Evolutionary conservation across 2,113 vertebrate genomes (phyloP).

Genomic region (Sitta europaea): DNA sequence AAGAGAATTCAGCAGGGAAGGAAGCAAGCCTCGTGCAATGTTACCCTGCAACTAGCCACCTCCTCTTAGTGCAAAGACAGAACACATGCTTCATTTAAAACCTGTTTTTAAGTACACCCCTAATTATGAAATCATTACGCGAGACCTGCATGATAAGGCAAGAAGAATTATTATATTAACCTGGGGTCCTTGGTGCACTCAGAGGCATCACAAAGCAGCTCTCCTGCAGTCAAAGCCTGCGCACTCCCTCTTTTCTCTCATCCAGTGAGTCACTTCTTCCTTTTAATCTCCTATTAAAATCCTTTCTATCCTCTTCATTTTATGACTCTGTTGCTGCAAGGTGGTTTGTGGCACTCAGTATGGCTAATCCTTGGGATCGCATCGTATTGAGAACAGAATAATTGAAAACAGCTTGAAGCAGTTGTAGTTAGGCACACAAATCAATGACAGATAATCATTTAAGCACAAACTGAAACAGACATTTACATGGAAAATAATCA

Average conservation of each 20-base stretch:
- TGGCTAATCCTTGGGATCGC: slow-evolving; percentile 60
- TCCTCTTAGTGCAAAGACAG: background rate
- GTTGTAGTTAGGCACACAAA: slow-evolving; percentile 67
- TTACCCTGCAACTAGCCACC: background rate
- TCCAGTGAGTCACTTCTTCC: slow-evolving; percentile 55
- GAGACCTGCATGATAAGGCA: slow-evolving; percentile 21
- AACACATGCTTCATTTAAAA: background rate
- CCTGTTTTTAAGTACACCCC: slow-evolving; percentile 1
- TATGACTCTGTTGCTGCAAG: slow-evolving; percentile 63
- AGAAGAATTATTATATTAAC: slow-evolving; percentile 48
- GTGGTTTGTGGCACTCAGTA: slow-evolving; percentile 48
- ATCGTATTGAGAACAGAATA: slow-evolving; percentile 60
- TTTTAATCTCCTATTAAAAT: slow-evolving; percentile 67
- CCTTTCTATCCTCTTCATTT: slow-evolving; percentile 67
- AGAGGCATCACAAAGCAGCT: background rate
- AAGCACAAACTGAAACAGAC: slow-evolving; percentile 67
- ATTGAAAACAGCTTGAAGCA: slow-evolving; percentile 68
- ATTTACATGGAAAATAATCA: slow-evolving; percentile 49
- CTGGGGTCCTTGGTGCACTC: slow-evolving; percentile 23
- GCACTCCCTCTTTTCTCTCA: slow-evolving; percentile 28
- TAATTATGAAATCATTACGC: slow-evolving; percentile 24
- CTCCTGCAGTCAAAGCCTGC: slow-evolving; percentile 40
- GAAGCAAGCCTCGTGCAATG: background rate
- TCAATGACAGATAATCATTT: slow-evolving; percentile 70
- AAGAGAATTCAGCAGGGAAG: background rate